Percentiles rank a stretch among this genome's conserved stretches.
Evolutionary conservation across 1,140 invertebrate genomes (phyloP).

Genomic region (Dendroctonus valens): DNA sequence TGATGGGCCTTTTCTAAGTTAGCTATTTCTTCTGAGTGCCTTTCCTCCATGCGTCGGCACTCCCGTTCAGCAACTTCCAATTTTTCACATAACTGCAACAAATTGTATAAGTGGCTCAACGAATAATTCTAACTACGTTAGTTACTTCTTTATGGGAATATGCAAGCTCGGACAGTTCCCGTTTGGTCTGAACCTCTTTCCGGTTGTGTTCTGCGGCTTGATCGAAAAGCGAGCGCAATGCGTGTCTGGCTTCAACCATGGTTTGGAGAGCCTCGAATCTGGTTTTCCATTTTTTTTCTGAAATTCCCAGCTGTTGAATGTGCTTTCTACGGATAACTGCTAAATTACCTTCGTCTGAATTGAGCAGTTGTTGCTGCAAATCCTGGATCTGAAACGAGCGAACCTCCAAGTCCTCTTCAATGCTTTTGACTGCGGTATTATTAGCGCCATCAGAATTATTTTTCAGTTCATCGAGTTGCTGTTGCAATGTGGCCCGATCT

Average conservation of each 20-base stretch:
- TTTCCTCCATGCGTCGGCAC: background rate
- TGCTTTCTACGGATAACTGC: background rate
- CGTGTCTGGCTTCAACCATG: constrained; percentile 65
- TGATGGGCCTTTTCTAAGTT: background rate
- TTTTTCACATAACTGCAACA: background rate
- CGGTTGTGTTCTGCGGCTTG: constrained; percentile 55
- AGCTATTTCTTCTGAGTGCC: constrained; percentile 6
- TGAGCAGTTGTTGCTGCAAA: constrained; percentile 79
- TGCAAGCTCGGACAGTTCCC: constrained; percentile 55
- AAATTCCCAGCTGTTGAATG: constrained; percentile 6
- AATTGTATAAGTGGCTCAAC: background rate
- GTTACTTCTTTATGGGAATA: constrained; percentile 51
- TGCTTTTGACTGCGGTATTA: constrained; percentile 51
- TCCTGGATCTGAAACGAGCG: constrained; percentile 79
- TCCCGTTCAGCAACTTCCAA: background rate
- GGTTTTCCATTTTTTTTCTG: constrained; percentile 55
- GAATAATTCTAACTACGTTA: background rate
- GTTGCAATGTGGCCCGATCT: constrained; percentile 60
- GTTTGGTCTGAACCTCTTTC: constrained; percentile 50
- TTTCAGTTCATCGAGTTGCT: constrained; percentile 56
- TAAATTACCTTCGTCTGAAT: constrained; percentile 64
- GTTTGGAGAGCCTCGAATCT: constrained; percentile 65
- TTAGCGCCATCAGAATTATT: constrained; percentile 44
- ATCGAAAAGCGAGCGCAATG: constrained; percentile 61
- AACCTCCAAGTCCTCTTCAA: constrained; percentile 68